A percentile compares a stretch with the other conserved stretches of the same genome.
Evolutionary conservation across 2,888 invertebrate species (phyloP).

Genomic region (Ophion slaviceki): DNA sequence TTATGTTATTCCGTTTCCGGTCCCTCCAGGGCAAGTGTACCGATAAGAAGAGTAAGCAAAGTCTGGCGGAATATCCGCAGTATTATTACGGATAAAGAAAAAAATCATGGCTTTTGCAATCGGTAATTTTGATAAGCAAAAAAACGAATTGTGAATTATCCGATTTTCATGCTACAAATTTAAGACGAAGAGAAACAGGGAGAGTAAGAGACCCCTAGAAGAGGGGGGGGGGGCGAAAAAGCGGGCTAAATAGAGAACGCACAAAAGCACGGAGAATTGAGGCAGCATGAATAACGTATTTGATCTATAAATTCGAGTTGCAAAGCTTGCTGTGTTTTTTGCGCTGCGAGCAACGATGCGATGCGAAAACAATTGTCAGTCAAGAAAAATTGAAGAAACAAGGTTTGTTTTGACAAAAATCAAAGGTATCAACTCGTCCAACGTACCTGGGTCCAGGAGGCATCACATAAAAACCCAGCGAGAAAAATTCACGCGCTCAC

Average conservation of each 20-base stretch:
- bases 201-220: not conserved
- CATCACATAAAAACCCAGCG: slow-evolving; percentile 74
- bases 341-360: slow-evolving; percentile 11
- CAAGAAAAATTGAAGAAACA: not conserved
- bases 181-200: too few species aligned
- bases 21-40: too few species aligned
- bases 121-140: not conserved
- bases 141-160: not conserved
- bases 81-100: too few species aligned
- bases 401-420: slow-evolving; percentile 10
- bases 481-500: slow-evolving; percentile 64
- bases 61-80: too few species aligned
- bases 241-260: slow-evolving; percentile 5
- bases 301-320: slow-evolving; percentile 10
- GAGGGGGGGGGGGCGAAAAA: not conserved
- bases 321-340: slow-evolving; percentile 34
- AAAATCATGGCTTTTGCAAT: too few species aligned
- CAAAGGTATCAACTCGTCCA: slow-evolving; percentile 48
- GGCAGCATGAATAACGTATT: slow-evolving; percentile 37
- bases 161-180: too few species aligned
- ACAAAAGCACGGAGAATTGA: slow-evolving; percentile 42
- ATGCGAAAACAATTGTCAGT: slow-evolving; percentile 12
- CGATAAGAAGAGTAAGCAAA: too few species aligned
- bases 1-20: too few species aligned
- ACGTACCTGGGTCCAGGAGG: slow-evolving; percentile 80